A percentile compares a stretch with the other conserved stretches of the same genome.
Conservation (phyloP, 1,140 invertebrate species). For the Anastrepha obliqua region DNA sequence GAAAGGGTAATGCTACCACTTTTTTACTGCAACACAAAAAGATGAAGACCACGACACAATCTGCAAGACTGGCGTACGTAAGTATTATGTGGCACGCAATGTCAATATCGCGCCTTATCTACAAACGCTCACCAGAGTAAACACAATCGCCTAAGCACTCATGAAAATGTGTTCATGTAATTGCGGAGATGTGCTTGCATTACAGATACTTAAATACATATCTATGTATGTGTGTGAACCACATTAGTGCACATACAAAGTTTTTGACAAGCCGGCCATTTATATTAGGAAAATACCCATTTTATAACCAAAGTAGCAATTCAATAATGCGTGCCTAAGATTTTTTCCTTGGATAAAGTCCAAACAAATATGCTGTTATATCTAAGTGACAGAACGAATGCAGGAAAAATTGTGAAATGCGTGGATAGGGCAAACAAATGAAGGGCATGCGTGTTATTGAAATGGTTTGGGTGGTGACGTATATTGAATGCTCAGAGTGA, state of each 20-base stretch:
- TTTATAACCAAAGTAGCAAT: slow-evolving; percentile 45
- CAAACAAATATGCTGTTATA: not conserved
- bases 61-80: too few relatives aligned
- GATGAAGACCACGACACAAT: not conserved
- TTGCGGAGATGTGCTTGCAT: too few relatives aligned
- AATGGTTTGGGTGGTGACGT: not conserved
- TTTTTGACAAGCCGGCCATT: not conserved
- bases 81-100: slow-evolving; percentile 44
- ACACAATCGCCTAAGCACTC: not conserved
- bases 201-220: not conserved
- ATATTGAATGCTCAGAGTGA: not conserved
- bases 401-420: not conserved
- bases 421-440: not conserved
- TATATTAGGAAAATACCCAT: slow-evolving; percentile 3
- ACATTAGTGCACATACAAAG: too few relatives aligned
- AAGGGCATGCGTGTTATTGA: not conserved
- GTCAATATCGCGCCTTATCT: slow-evolving; percentile 24
- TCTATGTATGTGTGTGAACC: not conserved
- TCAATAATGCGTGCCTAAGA: slow-evolving; percentile 51
- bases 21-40: not conserved
- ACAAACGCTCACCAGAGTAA: slow-evolving; percentile 9
- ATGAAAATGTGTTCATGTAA: too few relatives aligned
- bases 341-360: slow-evolving; percentile 25
- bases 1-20: not conserved
- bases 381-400: not conserved